Base-by-base conservation (phyloP, 1,140 invertebrate genomes). In the Cylas formicarius region DNA sequence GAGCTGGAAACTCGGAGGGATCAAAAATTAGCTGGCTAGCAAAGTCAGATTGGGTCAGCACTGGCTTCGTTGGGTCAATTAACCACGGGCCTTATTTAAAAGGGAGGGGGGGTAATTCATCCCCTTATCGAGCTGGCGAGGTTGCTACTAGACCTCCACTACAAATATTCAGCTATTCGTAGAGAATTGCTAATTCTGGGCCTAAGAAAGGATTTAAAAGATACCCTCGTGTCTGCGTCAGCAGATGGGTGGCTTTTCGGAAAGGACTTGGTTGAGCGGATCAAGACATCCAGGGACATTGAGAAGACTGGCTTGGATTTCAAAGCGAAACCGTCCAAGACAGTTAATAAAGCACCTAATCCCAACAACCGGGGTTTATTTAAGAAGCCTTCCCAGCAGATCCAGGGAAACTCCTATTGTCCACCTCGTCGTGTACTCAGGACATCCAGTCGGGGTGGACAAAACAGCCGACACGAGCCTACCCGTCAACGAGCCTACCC, bases 241-340 rank as follows among this genome's bases (percentile, higher is more conserved):
- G 7, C 31, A 9, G 40, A 42, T 18, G 40, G 11, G 13, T 42
- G 40, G 40, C 17, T 42, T 8, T 42, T 39, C 19, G 40, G 40
- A 27, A 42, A 34, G 17, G 37, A 6, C 40, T 39, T 23, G n/a
- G 29, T 10, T 7, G 31, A 40, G 24, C 8, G 40, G 4, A 19
- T 43, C 7, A 37, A 43, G 21, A 11, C 40, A 2, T 32, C 40
- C 11, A 43, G 24, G 14, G 18, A 43, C 9, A 5, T 43, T 2
- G 31, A 33, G 11, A 2, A 22, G 2, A 35, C 40, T 1, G 11
- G 13, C 21, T 11, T 18, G 17, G 31, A 43, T 2, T 16, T 43
- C 1, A 36, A 36, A 14, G 18, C 34, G 17, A 4, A 6, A n/a
- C 9, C 18, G 17, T 1, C 40, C 3, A 32, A 22, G 11, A 13